These are phyloP conservation scores for Ageneiosus marmoratus DNA, from an alignment of 2,113 vertebrate species.

Conservation along the genomic window DNA sequence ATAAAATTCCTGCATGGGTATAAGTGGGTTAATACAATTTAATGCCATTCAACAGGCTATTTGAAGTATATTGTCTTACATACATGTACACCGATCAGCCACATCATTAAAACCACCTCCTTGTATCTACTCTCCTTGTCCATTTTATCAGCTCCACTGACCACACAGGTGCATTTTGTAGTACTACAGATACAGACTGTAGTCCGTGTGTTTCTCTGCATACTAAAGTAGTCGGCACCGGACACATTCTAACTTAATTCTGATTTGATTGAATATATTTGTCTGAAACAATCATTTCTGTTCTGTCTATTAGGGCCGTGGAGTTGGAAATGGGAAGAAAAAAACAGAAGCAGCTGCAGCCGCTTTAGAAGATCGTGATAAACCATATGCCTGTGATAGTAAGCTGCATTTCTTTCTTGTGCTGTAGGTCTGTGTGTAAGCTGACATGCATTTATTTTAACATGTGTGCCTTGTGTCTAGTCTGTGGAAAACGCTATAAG, in stretches of 20 bases:
- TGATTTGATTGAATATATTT: not conserved
- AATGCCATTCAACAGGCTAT: too few relatives aligned
- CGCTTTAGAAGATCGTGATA: slow-evolving; percentile 87
- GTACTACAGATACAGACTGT: too few relatives aligned
- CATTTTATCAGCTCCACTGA: too few relatives aligned
- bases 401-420: slow-evolving; percentile 66
- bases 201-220: too few relatives aligned
- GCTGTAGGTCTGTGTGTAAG: not conserved
- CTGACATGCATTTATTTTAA: not conserved
- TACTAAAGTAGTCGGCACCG: slow-evolving; percentile 69
- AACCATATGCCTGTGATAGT: slow-evolving; percentile 98
- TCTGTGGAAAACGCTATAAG: slow-evolving; percentile 97
- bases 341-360: slow-evolving; percentile 89
- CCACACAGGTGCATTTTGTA: too few relatives aligned
- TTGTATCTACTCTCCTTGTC: too few relatives aligned
- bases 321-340: slow-evolving; percentile 88
- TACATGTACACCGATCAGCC: too few relatives aligned
- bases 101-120: too few relatives aligned
- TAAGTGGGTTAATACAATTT: too few relatives aligned
- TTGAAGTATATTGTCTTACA: too few relatives aligned
- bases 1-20: too few relatives aligned
- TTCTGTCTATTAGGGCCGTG: slow-evolving; percentile 79
- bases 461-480: slow-evolving; percentile 61
- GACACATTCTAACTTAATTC: too few relatives aligned
- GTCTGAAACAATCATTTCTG: not conserved